Conservation (phyloP, 2,888 invertebrate genomes). For the Hirtodrosophila alboralis region DNA sequence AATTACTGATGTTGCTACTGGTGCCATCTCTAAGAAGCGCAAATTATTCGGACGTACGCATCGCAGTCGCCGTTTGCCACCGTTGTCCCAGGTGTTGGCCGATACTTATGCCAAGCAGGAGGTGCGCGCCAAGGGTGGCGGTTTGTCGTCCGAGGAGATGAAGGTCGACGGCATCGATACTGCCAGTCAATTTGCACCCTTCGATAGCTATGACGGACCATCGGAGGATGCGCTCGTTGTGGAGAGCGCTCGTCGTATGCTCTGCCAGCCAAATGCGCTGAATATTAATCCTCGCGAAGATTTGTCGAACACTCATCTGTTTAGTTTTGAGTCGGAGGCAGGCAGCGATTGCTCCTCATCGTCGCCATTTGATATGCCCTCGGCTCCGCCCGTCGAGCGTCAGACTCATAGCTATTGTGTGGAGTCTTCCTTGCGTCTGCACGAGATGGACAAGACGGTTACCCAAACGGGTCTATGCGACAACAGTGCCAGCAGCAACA, state of each 20-base stretch:
- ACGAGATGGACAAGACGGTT: slow-evolving; percentile 40
- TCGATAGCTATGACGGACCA: slow-evolving; percentile 60
- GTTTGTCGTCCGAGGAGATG: slow-evolving; percentile 8
- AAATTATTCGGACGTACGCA: slow-evolving; percentile 17
- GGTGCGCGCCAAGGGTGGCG: slow-evolving; percentile 50
- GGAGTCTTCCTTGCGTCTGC: slow-evolving; percentile 16
- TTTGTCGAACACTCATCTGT: slow-evolving; percentile 25
- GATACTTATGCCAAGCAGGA: slow-evolving; percentile 14
- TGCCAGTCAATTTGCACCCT: slow-evolving; percentile 55
- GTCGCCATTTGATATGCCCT: slow-evolving; percentile 13
- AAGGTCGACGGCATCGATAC: background rate
- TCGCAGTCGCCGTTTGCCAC: slow-evolving; percentile 41
- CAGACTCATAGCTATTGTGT: background rate
- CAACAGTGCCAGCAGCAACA: slow-evolving; percentile 47
- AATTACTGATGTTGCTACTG: slow-evolving; percentile 51
- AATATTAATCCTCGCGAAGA: slow-evolving; percentile 23
- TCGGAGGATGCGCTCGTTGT: slow-evolving; percentile 60
- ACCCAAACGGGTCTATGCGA: slow-evolving; percentile 31
- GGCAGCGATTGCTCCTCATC: slow-evolving; percentile 33
- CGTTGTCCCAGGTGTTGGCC: slow-evolving; percentile 46
- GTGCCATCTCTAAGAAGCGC: slow-evolving; percentile 58
- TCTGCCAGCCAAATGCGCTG: slow-evolving; percentile 39
- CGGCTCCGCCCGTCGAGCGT: slow-evolving; percentile 20
- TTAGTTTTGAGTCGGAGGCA: slow-evolving; percentile 33
- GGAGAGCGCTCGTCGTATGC: slow-evolving; percentile 37